A percentile compares a stretch with the other conserved stretches of the same genome.
phyloP scores from a whole-genome alignment of 2,797 vertebrate species.

The Gadopsis marmoratus region DNA sequence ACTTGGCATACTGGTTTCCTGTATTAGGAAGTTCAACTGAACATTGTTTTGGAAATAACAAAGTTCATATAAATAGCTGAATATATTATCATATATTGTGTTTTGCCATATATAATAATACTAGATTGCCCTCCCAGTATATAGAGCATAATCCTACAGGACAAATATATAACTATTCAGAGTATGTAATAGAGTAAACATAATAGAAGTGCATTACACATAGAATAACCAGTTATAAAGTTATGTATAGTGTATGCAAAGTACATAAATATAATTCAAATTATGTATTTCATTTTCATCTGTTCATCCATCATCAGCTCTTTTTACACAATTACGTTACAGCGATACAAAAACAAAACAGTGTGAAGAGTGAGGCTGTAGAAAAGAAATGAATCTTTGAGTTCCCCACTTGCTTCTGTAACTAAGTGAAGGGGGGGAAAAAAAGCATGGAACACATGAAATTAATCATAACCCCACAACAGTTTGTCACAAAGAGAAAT shows the following conservation, averaged over 20 bases:
- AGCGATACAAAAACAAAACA: slow-evolving; percentile 9
- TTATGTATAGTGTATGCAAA: slow-evolving; percentile 6
- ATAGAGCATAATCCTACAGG: slow-evolving; percentile 14
- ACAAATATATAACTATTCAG: slow-evolving; percentile 8
- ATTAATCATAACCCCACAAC: slow-evolving; percentile 44
- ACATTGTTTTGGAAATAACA: slow-evolving; percentile 15
- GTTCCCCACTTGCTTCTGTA: slow-evolving; percentile 6
- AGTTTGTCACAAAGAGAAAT: slow-evolving; percentile 55
- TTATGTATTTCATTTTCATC: slow-evolving; percentile 4
- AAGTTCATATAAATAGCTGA: slow-evolving; percentile 6
- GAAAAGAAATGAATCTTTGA: not conserved
- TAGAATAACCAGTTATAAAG: slow-evolving; percentile 6
- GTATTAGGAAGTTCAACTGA: not conserved
- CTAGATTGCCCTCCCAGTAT: not conserved
- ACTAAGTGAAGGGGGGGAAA: not conserved
- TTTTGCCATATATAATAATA: not conserved
- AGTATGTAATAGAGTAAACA: no score
- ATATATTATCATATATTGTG: slow-evolving; percentile 15
- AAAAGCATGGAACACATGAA: slow-evolving; percentile 6
- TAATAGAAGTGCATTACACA: not conserved
- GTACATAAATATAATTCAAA: slow-evolving; percentile 22
- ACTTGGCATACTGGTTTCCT: not conserved
- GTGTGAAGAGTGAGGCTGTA: not conserved
- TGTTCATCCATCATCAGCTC: slow-evolving; percentile 27
- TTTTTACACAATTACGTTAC: not conserved